phyloP scores from a whole-genome alignment of 2,888 invertebrate species.

The Nycteola revayana region DNA sequence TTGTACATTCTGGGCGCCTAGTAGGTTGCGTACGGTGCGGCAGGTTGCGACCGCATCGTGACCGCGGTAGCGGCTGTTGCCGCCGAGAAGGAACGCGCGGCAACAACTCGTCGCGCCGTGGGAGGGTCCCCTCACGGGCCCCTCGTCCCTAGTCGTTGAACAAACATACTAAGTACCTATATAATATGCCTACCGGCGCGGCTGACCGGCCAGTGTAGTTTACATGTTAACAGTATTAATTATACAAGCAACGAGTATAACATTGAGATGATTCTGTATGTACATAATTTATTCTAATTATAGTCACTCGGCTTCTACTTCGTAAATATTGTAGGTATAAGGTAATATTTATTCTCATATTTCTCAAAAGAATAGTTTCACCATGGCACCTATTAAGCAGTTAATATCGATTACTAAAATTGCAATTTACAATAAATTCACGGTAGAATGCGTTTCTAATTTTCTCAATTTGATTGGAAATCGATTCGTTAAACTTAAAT shows the following conservation, averaged over 20 bases:
- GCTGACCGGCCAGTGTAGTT: slow-evolving; percentile 23
- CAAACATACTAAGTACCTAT: slow-evolving; percentile 29
- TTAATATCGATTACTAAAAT: no score
- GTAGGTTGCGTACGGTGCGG: slow-evolving; percentile 71
- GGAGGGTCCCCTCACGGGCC: slow-evolving; percentile 35
- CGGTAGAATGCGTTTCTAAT: slow-evolving; percentile 27
- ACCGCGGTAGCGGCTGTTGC: slow-evolving; percentile 31
- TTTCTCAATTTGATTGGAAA: slow-evolving; percentile 29
- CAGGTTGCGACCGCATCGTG: slow-evolving; percentile 55
- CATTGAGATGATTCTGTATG: no score
- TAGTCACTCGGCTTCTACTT: no score
- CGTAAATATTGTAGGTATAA: no score
- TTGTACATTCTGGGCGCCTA: slow-evolving; percentile 54
- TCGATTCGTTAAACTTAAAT: slow-evolving; percentile 28
- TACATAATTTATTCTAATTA: no score
- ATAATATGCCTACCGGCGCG: slow-evolving; percentile 21
- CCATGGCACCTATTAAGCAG: slow-evolving; percentile 5
- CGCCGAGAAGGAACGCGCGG: slow-evolving; percentile 12
- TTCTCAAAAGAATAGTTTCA: no score
- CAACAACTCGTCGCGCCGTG: slow-evolving; percentile 26
- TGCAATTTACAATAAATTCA: slow-evolving; percentile 24
- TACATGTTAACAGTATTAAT: slow-evolving; percentile 17
- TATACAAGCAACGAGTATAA: no score
- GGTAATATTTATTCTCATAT: no score
- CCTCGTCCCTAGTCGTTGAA: slow-evolving; percentile 24